These are phyloP conservation scores for Pangasius krempfi DNA, from an alignment of 2,797 vertebrate genomes.

Conservation along the genomic window DNA sequence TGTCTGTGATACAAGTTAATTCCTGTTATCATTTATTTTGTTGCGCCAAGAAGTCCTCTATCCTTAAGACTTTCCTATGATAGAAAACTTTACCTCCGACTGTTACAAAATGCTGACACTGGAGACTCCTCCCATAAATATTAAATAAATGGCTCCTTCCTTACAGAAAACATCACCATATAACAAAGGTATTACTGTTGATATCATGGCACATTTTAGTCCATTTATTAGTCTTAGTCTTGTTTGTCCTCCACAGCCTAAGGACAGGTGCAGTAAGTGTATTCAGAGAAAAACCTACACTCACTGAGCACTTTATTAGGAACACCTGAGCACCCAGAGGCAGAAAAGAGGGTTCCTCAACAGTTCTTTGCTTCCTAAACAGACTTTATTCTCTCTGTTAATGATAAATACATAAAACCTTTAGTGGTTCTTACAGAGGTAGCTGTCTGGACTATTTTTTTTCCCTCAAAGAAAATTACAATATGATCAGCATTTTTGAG, in stretches of 20 bases:
- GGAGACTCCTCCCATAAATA: background rate
- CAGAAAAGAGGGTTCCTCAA: background rate
- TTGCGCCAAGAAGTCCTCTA: background rate
- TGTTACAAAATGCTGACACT: background rate
- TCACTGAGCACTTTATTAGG: no score
- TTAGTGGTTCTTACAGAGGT: background rate
- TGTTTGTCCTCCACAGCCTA: background rate
- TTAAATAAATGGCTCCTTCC: background rate
- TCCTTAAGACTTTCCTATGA: background rate
- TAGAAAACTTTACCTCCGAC: background rate
- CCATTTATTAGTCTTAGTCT: background rate
- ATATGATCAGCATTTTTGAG: background rate
- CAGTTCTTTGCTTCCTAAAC: no score
- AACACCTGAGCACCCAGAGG: no score
- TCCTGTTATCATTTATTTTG: background rate
- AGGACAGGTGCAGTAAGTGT: background rate
- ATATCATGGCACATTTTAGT: background rate
- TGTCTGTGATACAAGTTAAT: background rate
- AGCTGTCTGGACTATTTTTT: background rate
- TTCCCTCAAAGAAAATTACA: background rate
- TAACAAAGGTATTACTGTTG: background rate
- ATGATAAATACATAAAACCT: background rate
- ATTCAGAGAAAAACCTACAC: background rate
- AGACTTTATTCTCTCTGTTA: background rate
- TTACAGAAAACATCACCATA: background rate